Conservation (phyloP, 2,113 vertebrate species). For the Zingel zingel region DNA sequence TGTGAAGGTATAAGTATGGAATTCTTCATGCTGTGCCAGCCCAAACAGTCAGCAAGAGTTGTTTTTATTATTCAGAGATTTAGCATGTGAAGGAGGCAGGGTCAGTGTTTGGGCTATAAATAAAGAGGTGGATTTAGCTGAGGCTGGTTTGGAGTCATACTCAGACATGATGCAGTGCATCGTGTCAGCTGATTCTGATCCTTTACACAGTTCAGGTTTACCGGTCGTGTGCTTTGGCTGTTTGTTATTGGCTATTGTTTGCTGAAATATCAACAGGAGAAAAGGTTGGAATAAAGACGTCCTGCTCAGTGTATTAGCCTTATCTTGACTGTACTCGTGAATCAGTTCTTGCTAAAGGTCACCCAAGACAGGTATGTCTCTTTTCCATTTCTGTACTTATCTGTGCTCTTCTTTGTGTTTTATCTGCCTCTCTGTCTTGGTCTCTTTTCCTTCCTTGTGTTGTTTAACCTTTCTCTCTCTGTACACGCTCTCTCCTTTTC, state of each 20-base stretch:
- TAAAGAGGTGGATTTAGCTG: constrained; percentile 27
- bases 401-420: constrained; percentile 58
- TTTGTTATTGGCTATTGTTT: constrained; percentile 58
- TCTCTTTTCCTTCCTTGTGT: constrained; percentile 26
- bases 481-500: constrained; percentile 5
- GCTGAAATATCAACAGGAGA: constrained; percentile 70
- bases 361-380: constrained; percentile 67
- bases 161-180: constrained; percentile 6
- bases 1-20: constrained; percentile 66
- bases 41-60: constrained; percentile 23
- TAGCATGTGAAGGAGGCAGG: constrained; percentile 29
- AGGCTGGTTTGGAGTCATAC: background rate
- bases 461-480: constrained; percentile 54
- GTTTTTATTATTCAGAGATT: constrained; percentile 36
- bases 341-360: constrained; percentile 73
- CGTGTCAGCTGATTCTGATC: constrained; percentile 30
- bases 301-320: constrained; percentile 62
- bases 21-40: constrained; percentile 49
- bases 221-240: constrained; percentile 37
- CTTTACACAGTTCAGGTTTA: constrained; percentile 39
- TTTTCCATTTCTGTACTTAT: constrained; percentile 69
- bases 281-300: constrained; percentile 77
- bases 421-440: constrained; percentile 49
- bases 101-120: constrained; percentile 9
- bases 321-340: constrained; percentile 69